Conservation (phyloP, 2,797 vertebrate genomes). For the Gobio occitaniae region DNA sequence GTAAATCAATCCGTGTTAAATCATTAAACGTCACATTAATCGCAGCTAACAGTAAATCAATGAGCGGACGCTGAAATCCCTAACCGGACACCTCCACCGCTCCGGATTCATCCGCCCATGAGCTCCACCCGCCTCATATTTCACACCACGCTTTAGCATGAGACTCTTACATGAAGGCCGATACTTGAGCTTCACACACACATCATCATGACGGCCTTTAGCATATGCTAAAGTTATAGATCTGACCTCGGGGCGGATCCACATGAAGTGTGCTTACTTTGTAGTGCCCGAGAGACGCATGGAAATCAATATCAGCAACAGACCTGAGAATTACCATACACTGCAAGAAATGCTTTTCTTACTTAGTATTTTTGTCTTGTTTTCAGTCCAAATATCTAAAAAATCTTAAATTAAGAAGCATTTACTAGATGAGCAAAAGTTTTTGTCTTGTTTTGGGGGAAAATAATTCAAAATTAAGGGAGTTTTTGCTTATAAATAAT, state of each 20-base stretch:
- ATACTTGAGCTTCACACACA: constrained; percentile 53
- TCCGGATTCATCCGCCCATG: constrained; percentile 46
- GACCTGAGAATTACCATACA: background rate
- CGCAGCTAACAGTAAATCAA: constrained; percentile 44
- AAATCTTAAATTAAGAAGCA: too few relatives aligned
- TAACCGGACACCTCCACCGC: constrained; percentile 33
- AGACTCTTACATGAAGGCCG: constrained; percentile 54
- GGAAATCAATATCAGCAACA: constrained; percentile 68
- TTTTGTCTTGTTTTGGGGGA: too few relatives aligned
- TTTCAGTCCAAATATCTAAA: too few relatives aligned
- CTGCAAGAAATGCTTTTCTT: too few relatives aligned
- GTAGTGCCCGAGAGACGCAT: constrained; percentile 40
- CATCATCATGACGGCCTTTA: constrained; percentile 49
- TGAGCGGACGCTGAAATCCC: constrained; percentile 25
- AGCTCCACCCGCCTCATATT: background rate
- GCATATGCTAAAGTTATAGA: constrained; percentile 61
- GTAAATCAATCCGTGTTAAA: constrained; percentile 23
- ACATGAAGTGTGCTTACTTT: constrained; percentile 61
- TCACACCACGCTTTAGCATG: constrained; percentile 36
- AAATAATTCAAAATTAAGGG: too few relatives aligned
- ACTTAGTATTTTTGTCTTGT: too few relatives aligned
- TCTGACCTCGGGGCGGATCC: constrained; percentile 63
- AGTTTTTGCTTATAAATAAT: too few relatives aligned
- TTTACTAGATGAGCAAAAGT: too few relatives aligned
- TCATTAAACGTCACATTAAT: constrained; percentile 40